Conservation (phyloP, 1,140 invertebrate genomes). For the Lysiphlebus fabarum region DNA sequence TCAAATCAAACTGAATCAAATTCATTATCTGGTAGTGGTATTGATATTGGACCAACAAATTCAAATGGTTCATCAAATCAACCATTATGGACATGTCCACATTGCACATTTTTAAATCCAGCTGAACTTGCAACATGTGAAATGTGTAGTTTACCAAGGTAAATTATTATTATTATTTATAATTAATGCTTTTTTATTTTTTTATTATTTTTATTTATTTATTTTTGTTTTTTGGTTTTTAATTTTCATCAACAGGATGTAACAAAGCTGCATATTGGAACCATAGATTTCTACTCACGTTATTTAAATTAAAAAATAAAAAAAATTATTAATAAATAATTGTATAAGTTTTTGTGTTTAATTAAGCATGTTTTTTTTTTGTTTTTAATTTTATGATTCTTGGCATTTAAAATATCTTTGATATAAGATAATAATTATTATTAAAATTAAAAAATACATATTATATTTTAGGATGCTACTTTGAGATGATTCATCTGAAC, state of each 20-base stretch:
- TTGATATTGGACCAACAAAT: conserved; percentile 35
- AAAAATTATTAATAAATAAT: background rate
- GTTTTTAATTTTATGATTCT: no score
- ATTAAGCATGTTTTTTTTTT: no score
- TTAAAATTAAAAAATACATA: conserved; percentile 21
- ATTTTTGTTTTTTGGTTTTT: background rate
- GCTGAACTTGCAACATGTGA: conserved; percentile 74
- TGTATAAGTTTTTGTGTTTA: no score
- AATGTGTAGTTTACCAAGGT: conserved; percentile 87
- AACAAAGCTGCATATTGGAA: no score
- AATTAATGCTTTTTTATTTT: conserved; percentile 5
- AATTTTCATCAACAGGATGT: background rate
- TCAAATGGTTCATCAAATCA: conserved; percentile 39
- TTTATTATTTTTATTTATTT: conserved; percentile 1
- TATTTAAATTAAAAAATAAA: background rate
- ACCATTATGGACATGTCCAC: conserved; percentile 81
- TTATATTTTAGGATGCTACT: conserved; percentile 29
- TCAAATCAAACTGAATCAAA: conserved; percentile 34
- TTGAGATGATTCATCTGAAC: conserved; percentile 5
- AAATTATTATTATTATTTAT: conserved; percentile 25
- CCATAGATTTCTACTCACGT: no score
- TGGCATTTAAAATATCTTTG: background rate
- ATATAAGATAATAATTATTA: conserved; percentile 8
- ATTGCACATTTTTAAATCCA: conserved; percentile 91
- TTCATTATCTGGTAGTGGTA: conserved; percentile 32